A percentile compares a stretch with the other conserved stretches of the same genome.
Evolutionary conservation across 1,140 invertebrate genomes (phyloP).

Genomic region (Plodia interpunctella): DNA sequence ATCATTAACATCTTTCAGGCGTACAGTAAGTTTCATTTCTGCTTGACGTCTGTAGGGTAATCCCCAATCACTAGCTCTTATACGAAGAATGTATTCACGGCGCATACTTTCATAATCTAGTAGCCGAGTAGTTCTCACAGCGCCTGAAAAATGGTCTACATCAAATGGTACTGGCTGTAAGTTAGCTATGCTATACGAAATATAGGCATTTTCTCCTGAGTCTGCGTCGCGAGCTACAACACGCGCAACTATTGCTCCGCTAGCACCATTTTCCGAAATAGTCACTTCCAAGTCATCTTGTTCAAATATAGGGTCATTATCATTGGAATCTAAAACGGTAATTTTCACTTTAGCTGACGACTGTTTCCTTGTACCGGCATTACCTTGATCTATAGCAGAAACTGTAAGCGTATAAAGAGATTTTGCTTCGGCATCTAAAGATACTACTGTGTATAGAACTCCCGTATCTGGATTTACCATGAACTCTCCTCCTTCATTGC

Average conservation of each 20-base stretch:
- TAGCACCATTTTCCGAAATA: slow-evolving; percentile 92
- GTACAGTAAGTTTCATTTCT: slow-evolving; percentile 90
- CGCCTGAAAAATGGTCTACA: slow-evolving; percentile 96
- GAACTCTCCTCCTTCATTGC: slow-evolving; percentile 94
- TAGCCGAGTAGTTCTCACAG: slow-evolving; percentile 87
- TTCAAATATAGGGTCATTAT: slow-evolving; percentile 94
- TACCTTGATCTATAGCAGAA: slow-evolving; percentile 92
- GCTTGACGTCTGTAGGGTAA: slow-evolving; percentile 92
- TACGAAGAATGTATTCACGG: slow-evolving; percentile 86
- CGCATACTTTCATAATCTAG: slow-evolving; percentile 95
- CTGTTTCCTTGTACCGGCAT: slow-evolving; percentile 88
- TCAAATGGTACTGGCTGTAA: slow-evolving; percentile 94
- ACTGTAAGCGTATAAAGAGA: slow-evolving; percentile 94
- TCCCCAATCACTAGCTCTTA: slow-evolving; percentile 97
- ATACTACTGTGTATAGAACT: slow-evolving; percentile 90
- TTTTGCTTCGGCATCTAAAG: slow-evolving; percentile 92
- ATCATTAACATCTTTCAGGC: slow-evolving; percentile 93
- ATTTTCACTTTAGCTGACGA: slow-evolving; percentile 94
- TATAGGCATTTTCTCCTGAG: slow-evolving; percentile 95
- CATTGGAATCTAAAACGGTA: slow-evolving; percentile 91
- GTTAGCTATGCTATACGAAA: slow-evolving; percentile 96
- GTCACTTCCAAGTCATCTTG: slow-evolving; percentile 80
- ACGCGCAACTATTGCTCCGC: slow-evolving; percentile 88
- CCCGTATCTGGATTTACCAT: slow-evolving; percentile 91
- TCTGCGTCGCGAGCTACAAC: slow-evolving; percentile 92